phyloP scores from a whole-genome alignment of 2,888 invertebrate genomes.

The Sericinus montela region DNA sequence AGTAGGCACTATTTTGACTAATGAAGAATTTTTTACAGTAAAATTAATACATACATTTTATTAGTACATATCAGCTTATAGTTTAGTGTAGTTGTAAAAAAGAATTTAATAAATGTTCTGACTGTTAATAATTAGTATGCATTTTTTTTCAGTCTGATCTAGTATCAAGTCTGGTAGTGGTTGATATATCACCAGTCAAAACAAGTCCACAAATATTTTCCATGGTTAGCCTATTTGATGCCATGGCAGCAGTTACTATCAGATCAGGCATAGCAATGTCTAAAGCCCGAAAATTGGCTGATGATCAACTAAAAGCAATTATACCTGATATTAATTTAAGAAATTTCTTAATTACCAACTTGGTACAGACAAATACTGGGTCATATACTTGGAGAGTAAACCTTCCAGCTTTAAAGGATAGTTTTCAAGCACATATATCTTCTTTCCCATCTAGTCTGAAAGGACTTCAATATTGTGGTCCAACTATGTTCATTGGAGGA shows the following conservation, averaged over 20 bases:
- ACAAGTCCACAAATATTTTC: slow-evolving; percentile 80
- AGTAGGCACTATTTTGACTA: no score
- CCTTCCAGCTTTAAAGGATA: slow-evolving; percentile 83
- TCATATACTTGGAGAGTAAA: slow-evolving; percentile 89
- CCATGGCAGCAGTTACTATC: slow-evolving; percentile 81
- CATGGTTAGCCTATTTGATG: slow-evolving; percentile 83
- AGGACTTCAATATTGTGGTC: slow-evolving; percentile 80
- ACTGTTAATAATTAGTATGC: neutral
- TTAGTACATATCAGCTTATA: no score
- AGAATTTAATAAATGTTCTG: no score
- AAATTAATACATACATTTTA: no score
- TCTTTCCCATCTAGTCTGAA: slow-evolving; percentile 80
- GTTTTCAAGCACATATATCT: slow-evolving; percentile 82
- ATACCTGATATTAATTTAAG: slow-evolving; percentile 80
- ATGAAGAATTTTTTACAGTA: no score
- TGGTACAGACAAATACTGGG: slow-evolving; percentile 83
- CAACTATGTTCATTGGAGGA: slow-evolving; percentile 92
- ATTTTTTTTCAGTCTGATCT: slow-evolving; percentile 73
- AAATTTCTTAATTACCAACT: slow-evolving; percentile 92
- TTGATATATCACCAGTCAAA: slow-evolving; percentile 85
- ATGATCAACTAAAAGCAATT: slow-evolving; percentile 80
- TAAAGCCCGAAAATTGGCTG: slow-evolving; percentile 82
- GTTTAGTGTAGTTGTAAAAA: no score
- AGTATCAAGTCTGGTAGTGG: slow-evolving; percentile 83
- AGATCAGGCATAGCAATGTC: slow-evolving; percentile 82